A percentile compares a stretch with the other conserved stretches of the same genome.
phyloP scores from a whole-genome alignment of 2,113 vertebrate genomes.

The Platysteira castanea region DNA sequence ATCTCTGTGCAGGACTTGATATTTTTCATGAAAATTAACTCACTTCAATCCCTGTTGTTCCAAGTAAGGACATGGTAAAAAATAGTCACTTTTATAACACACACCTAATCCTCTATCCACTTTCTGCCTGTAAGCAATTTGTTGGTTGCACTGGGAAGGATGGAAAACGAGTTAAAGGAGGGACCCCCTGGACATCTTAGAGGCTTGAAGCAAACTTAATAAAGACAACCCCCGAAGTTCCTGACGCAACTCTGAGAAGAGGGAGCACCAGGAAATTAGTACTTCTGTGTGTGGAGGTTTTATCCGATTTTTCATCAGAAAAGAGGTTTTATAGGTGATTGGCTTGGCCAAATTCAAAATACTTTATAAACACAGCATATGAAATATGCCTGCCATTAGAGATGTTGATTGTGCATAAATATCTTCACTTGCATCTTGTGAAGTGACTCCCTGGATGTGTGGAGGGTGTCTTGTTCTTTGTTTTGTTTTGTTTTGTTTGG shows the following conservation, averaged over 20 bases:
- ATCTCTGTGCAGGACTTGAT: neutral
- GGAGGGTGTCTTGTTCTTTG: neutral
- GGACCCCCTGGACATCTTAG: neutral
- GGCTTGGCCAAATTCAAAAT: neutral
- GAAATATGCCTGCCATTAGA: neutral
- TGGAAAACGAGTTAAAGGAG: neutral
- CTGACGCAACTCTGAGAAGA: neutral
- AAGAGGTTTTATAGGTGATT: neutral
- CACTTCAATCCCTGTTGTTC: neutral
- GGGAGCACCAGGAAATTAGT: neutral
- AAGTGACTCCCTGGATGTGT: neutral
- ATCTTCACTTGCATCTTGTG: neutral
- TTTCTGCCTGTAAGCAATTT: neutral
- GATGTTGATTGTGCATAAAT: neutral
- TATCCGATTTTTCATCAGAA: neutral
- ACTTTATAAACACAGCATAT: neutral
- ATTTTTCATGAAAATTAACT: neutral
- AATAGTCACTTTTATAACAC: neutral
- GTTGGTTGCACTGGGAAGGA: neutral
- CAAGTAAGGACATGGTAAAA: neutral
- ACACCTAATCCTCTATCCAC: neutral
- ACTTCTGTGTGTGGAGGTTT: neutral
- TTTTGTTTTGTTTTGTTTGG: rapidly evolving
- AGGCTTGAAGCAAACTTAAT: neutral
- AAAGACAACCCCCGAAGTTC: rapidly evolving